Evolutionary conservation across 23 tunicate species (phyloP), one percentile per base, ranked within the genome.

Genomic region (Trididemnum miniatum): DNA sequence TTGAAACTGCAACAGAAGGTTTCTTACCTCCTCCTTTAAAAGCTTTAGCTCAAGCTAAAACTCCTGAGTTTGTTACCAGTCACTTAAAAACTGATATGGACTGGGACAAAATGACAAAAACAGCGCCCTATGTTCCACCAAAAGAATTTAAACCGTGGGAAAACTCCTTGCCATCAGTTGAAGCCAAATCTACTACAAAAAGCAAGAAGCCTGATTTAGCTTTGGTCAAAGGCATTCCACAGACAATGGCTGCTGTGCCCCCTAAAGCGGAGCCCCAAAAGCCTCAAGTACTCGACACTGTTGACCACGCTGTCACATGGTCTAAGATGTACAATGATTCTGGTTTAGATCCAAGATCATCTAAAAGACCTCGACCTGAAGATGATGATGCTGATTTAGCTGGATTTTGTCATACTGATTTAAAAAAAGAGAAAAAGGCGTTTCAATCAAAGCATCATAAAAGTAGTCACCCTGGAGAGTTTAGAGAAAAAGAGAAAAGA

Each of bases 71-170:
- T 84, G 89, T 84, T 1, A 88, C 87, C 32, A 87, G 87, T 44
- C 92, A 84, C 36, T n/a, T 84, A 22, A 22, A 51, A 2, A 28
- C 28, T 2, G 93, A 80, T 24, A 37, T 93, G 80, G 81, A 93
- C 34, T 93, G 98, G 98, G 92, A 93, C 40, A 84, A 65, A 65
- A 71, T 88, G 80, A 83, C 73, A 0, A 93, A 93, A 76, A 59
- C 83, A 31, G 98, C 98, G 12, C 98, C 98, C 1, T 81, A 79
- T 79, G 84, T 93, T 65, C 78, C 89, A 0, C 96, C 88, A 75
- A 88, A 88, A 54, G 98, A 93, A 75, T 80, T 35, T 64, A 88
- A 88, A 80, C 98, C 98, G 22, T 93, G 98, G 98, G 93, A 88
- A 76, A 65, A 54, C 1, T 20, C 80, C 1, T 71, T 88, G 0